Conservation (phyloP, 1,140 invertebrate genomes). For the Eriocheir sinensis region DNA sequence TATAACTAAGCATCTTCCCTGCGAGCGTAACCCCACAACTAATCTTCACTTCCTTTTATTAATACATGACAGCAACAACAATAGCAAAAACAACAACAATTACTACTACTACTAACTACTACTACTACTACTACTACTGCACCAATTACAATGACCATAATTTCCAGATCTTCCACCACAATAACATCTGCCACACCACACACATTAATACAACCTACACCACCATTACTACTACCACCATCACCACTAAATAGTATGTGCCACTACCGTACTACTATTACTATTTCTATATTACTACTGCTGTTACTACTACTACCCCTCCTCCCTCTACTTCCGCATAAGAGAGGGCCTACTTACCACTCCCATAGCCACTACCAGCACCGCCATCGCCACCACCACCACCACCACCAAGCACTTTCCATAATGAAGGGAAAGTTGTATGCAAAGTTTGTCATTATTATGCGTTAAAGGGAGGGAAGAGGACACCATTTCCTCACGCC, state of each 20-base stretch:
- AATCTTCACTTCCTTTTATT: no score
- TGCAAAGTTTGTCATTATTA: slow-evolving; percentile 6
- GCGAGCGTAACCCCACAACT: no score
- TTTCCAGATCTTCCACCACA: no score
- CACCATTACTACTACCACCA: no score
- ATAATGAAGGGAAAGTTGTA: neutral
- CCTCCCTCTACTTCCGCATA: neutral
- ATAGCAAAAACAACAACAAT: no score
- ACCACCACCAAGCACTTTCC: neutral
- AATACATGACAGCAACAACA: no score
- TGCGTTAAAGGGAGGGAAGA: neutral
- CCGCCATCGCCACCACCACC: neutral
- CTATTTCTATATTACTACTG: neutral
- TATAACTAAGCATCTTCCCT: no score
- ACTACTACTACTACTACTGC: neutral
- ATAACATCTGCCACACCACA: no score
- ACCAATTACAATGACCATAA: no score
- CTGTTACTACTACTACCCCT: neutral
- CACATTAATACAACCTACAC: no score
- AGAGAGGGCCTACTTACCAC: neutral
- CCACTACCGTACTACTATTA: no score
- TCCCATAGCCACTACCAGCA: neutral
- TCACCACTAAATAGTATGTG: no score
- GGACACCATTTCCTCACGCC: neutral
- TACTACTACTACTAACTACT: neutral